Evolutionary conservation across 2,113 vertebrate genomes (phyloP).

Genomic region (Edolisoma coerulescens): DNA sequence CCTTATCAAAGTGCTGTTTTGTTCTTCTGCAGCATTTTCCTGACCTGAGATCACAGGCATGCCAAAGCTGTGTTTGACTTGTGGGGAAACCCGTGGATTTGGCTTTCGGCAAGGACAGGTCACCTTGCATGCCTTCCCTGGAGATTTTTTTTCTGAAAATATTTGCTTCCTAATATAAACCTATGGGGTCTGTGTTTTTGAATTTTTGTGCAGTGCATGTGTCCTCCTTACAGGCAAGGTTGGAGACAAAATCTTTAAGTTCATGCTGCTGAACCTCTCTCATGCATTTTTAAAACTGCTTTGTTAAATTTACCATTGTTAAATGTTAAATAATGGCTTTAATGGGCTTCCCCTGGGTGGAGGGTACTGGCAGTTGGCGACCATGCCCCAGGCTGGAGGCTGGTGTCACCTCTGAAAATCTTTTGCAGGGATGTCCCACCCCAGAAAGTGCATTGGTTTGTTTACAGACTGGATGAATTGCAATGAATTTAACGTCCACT

Average conservation of each 20-base stretch:
- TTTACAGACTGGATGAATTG: not conserved
- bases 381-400: not conserved
- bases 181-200: not conserved
- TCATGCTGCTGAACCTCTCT: not conserved
- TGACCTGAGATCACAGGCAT: not conserved
- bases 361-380: not conserved
- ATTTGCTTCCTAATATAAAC: not conserved
- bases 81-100: accelerated
- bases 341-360: not conserved
- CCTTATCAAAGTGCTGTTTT: not conserved
- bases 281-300: not conserved
- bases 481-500: not conserved
- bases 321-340: not conserved
- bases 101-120: not conserved
- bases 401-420: not conserved
- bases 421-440: not conserved
- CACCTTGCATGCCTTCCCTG: not conserved
- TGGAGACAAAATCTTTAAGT: not conserved
- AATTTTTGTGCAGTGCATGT: not conserved
- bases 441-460: not conserved
- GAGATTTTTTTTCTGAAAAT: not conserved
- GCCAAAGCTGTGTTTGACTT: accelerated
- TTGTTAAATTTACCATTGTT: not conserved
- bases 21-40: not conserved
- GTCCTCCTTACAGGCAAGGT: not conserved